phyloP scores from a whole-genome alignment of 2,113 vertebrate species.

The Cebus imitator region DNA sequence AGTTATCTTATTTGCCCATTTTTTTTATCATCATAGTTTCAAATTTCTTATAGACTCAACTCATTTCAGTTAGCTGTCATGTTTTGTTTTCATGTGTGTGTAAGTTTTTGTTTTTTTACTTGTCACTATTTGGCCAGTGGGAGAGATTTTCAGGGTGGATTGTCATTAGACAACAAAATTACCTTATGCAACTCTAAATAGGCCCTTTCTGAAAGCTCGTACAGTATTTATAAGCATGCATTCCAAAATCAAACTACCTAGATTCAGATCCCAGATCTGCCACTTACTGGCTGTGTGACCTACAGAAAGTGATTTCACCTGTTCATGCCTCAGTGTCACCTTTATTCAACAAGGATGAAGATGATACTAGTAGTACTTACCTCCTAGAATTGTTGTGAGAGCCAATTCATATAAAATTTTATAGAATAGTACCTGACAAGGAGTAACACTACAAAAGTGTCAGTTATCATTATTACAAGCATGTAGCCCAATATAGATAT shows the following conservation, averaged over 20 bases:
- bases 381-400: neutral
- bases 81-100: neutral
- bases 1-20: neutral
- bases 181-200: neutral
- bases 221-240: neutral
- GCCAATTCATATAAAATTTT: neutral
- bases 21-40: neutral
- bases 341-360: neutral
- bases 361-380: neutral
- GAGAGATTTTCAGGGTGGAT: neutral
- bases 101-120: neutral
- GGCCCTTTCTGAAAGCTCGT: neutral
- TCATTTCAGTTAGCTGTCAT: slow-evolving; percentile 3
- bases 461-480: slow-evolving; percentile 16
- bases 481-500: neutral
- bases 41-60: neutral
- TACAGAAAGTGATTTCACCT: neutral
- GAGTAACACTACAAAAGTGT: neutral
- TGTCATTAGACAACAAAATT: neutral
- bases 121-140: neutral
- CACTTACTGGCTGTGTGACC: neutral
- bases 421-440: neutral
- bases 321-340: neutral
- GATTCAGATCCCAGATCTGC: neutral
- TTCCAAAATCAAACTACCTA: neutral